These are phyloP conservation scores for Pitangus sulphuratus DNA, from an alignment of 2,797 vertebrate genomes.

Conservation along the genomic window DNA sequence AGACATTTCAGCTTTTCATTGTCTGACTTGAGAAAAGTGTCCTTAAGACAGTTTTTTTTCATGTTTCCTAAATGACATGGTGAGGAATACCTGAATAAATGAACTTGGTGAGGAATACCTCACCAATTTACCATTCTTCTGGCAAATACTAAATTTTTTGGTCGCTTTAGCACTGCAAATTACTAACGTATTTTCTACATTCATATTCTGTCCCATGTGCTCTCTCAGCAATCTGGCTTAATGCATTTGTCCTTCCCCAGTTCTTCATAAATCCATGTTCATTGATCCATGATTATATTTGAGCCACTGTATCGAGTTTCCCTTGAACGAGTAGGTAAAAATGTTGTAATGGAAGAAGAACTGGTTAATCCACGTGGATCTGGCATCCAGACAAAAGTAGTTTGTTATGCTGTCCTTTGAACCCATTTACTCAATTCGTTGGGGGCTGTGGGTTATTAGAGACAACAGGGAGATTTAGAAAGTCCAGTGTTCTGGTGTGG, in stretches of 20 bases:
- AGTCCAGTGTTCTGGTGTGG: background rate
- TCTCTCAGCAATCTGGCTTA: background rate
- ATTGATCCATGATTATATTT: background rate
- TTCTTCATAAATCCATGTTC: background rate
- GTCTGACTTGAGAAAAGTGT: background rate
- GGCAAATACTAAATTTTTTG: background rate
- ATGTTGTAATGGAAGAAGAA: conserved; percentile 31
- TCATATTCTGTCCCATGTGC: background rate
- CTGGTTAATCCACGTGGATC: conserved; percentile 17
- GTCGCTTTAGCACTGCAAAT: background rate
- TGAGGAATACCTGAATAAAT: background rate
- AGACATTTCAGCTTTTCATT: background rate
- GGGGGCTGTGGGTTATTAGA: background rate
- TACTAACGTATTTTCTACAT: background rate
- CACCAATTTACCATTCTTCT: background rate
- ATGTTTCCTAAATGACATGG: background rate
- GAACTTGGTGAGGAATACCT: background rate
- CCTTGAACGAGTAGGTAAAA: background rate
- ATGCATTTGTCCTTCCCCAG: background rate
- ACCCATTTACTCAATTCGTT: background rate
- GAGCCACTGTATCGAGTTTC: conserved; percentile 19
- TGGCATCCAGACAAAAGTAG: conserved; percentile 34
- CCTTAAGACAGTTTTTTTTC: background rate
- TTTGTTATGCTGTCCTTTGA: conserved; percentile 56
- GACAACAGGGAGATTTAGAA: conserved; percentile 9